phyloP scores from a whole-genome alignment of 2,797 vertebrate species.

The Rhinella marina region DNA sequence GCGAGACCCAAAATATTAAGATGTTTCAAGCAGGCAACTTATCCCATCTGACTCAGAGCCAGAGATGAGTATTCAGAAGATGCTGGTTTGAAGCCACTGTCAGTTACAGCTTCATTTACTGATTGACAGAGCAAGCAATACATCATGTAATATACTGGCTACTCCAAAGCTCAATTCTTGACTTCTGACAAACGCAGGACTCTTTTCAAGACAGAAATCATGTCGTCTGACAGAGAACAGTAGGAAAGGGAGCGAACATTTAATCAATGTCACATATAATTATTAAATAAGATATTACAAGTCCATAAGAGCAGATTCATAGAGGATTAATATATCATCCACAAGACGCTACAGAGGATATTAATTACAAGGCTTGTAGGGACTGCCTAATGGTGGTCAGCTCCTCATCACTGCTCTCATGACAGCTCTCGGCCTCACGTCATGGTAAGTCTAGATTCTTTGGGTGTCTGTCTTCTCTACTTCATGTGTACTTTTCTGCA shows the following conservation, averaged over 20 bases:
- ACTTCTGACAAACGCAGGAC: background rate
- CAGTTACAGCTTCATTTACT: background rate
- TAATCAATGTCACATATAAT: background rate
- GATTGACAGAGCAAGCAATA: background rate
- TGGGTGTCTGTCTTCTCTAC: no score
- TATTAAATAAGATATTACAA: background rate
- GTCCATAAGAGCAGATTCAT: background rate
- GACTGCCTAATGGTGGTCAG: no score
- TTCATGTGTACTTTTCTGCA: no score
- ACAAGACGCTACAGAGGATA: no score
- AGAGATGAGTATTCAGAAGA: no score
- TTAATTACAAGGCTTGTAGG: no score
- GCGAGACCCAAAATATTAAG: background rate
- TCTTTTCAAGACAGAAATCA: background rate
- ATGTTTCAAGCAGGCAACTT: background rate
- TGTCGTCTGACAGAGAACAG: background rate
- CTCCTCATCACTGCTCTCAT: no score
- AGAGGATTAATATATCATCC: no score
- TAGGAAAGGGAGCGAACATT: background rate
- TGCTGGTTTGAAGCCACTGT: background rate
- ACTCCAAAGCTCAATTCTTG: background rate
- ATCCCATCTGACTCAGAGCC: background rate
- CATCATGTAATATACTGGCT: background rate
- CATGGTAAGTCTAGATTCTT: no score
- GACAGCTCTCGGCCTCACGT: no score